A percentile compares a stretch with the other conserved stretches of the same genome.
phyloP scores from a whole-genome alignment of 1,140 invertebrate genomes.

The Heliconius hermathena region DNA sequence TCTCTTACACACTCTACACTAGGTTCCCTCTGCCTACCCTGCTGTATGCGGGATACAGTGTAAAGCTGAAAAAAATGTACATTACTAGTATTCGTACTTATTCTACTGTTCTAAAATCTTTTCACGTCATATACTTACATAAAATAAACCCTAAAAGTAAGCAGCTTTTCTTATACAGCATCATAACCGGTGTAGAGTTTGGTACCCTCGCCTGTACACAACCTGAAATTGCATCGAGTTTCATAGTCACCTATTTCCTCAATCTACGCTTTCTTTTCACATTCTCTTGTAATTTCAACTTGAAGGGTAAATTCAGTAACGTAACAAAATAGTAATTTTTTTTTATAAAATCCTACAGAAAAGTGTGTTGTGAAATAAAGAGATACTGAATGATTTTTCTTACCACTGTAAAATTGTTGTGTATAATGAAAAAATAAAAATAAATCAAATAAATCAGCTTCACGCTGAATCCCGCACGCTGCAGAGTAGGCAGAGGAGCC shows the following conservation, averaged over 20 bases:
- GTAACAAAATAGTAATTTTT: background rate
- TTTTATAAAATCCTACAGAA: background rate
- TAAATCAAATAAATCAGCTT: too few species aligned
- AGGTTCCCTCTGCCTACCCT: too few species aligned
- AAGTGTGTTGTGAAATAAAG: background rate
- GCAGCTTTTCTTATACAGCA: background rate
- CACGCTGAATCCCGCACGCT: too few species aligned
- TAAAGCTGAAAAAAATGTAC: too few species aligned
- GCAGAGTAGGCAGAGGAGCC: too few species aligned
- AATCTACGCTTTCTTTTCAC: background rate
- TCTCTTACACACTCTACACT: too few species aligned
- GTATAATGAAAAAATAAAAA: too few species aligned
- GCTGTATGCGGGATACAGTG: too few species aligned
- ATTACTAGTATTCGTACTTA: background rate
- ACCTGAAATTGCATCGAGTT: constrained; percentile 6
- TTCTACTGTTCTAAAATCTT: background rate
- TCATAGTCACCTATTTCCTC: constrained; percentile 14
- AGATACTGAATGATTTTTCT: background rate
- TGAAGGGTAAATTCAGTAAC: background rate
- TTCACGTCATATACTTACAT: background rate
- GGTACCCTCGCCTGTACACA: background rate
- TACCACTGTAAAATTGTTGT: too few species aligned
- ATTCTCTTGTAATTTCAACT: background rate
- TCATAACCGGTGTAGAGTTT: background rate
- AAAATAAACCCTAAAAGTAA: background rate